Evolutionary conservation across 2,888 invertebrate genomes (phyloP).

Genomic region (Drosophila imparisetae): DNA sequence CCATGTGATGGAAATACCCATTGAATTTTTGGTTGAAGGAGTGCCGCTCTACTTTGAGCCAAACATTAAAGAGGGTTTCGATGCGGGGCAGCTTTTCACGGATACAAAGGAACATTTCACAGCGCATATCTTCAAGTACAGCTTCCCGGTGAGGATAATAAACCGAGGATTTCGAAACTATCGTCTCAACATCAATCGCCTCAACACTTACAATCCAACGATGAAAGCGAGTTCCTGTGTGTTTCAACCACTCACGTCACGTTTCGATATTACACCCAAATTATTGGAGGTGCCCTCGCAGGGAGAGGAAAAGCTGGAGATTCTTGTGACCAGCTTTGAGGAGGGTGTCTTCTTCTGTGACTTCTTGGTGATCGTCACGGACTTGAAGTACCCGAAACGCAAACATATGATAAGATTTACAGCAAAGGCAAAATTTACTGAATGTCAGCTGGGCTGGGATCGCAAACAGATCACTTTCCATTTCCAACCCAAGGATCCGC

Average conservation of each 20-base stretch:
- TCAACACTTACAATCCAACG: conserved; percentile 43
- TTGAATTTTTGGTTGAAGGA: conserved; percentile 74
- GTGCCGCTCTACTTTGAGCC: conserved; percentile 79
- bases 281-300: conserved; percentile 48
- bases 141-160: conserved; percentile 58
- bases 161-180: conserved; percentile 77
- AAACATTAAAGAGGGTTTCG: conserved; percentile 64
- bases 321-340: conserved; percentile 67
- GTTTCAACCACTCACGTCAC: conserved; percentile 50
- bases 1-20: conserved; percentile 65
- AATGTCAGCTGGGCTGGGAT: conserved; percentile 68
- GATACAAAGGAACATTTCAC: conserved; percentile 58
- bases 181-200: conserved; percentile 67
- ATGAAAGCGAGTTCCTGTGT: conserved; percentile 23
- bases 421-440: conserved; percentile 58
- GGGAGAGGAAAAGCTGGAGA: conserved; percentile 39
- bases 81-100: conserved; percentile 71
- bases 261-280: conserved; percentile 70
- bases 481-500: conserved; percentile 60
- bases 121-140: conserved; percentile 44
- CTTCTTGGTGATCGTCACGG: conserved; percentile 68
- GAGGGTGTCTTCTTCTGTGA: conserved; percentile 58
- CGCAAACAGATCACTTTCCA: conserved; percentile 60
- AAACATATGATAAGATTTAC: conserved; percentile 60
- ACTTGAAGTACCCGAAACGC: conserved; percentile 63